Evolutionary conservation across 2,113 vertebrate species (phyloP).

Genomic region (Aleadryas rufinucha): DNA sequence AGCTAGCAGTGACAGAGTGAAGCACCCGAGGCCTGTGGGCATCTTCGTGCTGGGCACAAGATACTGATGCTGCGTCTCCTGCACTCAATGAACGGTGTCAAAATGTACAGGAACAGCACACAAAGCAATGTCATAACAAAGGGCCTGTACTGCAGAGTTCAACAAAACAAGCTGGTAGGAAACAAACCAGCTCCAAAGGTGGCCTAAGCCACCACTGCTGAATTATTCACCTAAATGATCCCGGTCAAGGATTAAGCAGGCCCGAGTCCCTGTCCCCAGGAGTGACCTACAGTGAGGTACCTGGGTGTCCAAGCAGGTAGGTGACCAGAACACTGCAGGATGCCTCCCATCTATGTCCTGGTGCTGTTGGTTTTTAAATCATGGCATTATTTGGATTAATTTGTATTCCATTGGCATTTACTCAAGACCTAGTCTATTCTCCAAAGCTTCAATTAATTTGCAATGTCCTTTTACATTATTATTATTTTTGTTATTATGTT

Average conservation of each 20-base stretch:
- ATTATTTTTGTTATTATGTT: neutral
- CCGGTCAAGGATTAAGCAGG: neutral
- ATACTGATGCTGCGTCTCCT: neutral
- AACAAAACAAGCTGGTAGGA: neutral
- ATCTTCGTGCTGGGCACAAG: constrained; percentile 10
- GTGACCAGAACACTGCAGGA: neutral
- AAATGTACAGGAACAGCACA: neutral
- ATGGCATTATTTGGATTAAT: neutral
- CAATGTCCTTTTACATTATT: neutral
- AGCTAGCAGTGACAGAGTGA: constrained; percentile 9
- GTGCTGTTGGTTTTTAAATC: neutral
- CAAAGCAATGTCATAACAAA: neutral
- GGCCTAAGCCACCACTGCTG: neutral
- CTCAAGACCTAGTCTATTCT: neutral
- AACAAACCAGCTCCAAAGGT: neutral
- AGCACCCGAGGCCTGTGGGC: neutral
- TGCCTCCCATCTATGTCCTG: accelerated
- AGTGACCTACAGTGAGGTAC: neutral
- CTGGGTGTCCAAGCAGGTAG: accelerated
- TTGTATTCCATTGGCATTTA: neutral
- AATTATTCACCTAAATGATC: too few species aligned
- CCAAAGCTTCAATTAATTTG: neutral
- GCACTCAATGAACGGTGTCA: neutral
- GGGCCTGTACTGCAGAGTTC: neutral
- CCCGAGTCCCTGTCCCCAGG: too few species aligned